Base-by-base conservation (phyloP, 1,140 invertebrate species). In the Lepidurus arcticus region DNA sequence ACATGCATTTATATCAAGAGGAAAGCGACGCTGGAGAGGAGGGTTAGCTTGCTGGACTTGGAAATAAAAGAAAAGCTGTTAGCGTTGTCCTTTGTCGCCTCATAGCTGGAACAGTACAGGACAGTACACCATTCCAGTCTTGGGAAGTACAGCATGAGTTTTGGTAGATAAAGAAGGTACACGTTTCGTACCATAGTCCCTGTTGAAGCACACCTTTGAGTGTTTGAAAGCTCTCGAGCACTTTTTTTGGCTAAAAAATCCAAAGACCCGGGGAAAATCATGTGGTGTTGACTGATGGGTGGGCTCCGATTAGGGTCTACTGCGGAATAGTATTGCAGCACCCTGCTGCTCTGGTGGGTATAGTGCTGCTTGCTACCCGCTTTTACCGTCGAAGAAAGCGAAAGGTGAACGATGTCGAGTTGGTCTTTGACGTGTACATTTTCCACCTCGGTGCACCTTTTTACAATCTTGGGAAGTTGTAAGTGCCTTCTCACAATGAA, bases 401-500 rank as follows among this genome's bases (percentile, higher is more conserved):
- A n/a, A n/a, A 65, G 53, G 53, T 65, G 21, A 65, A 65, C 16
- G 53, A 65, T 65, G 53, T 65, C 13, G 45, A 47, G 45, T 16
- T 47, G 45, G 2, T 11, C 45, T 47, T 11, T n/a, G 53, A 21
- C 21, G 53, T 34, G 34, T 34, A 34, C 34, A 34, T 65, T 65
- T 65, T 65, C 53, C 53, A 65, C 53, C 53, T 65, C 53, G 21
- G 21, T 65, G 53, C 53, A 65, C 53, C 53, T 65, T 65, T 65
- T 65, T 13, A 13, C 9, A 65, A n/a, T 21, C 6, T 16, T 7
- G 53, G 53, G 53, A 65, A 65, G 53, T 65, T 65, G 53, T 65
- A 21, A 65, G 53, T 65, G 21, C 53, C 53, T 16, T 11, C 53
- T 65, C 16, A 65, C 53, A 65, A 65, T 65, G 53, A 65, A 65